These are phyloP conservation scores for Hydriomena furcata DNA, from an alignment of 2,888 invertebrate genomes.

Conservation along the genomic window DNA sequence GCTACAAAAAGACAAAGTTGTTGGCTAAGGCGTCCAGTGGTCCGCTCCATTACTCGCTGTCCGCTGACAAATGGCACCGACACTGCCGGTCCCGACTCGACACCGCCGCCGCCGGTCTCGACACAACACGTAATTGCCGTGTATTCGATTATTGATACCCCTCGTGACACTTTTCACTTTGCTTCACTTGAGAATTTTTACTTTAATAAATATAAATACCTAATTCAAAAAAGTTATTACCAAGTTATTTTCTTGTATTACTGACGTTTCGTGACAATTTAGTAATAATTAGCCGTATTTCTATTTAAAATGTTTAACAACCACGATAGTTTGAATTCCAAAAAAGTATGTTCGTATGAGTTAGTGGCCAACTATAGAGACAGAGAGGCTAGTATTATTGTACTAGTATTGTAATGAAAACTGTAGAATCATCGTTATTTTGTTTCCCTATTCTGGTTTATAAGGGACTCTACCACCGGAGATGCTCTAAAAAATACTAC, in stretches of 20 bases:
- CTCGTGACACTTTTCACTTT: conserved; percentile 2
- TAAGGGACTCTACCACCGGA: background rate
- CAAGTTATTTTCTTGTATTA: too few relatives aligned
- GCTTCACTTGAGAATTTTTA: too few relatives aligned
- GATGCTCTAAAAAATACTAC: background rate
- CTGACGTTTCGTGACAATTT: too few relatives aligned
- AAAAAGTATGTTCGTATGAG: too few relatives aligned
- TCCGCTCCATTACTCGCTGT: background rate
- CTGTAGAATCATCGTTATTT: background rate
- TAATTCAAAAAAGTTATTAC: too few relatives aligned
- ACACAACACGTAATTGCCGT: background rate
- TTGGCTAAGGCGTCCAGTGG: background rate
- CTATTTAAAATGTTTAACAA: too few relatives aligned
- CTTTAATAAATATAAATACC: too few relatives aligned
- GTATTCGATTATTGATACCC: background rate
- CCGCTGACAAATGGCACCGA: background rate
- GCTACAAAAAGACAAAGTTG: background rate
- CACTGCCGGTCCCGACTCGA: background rate
- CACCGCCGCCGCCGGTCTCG: background rate
- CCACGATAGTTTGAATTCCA: too few relatives aligned
- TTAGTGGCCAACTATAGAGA: too few relatives aligned
- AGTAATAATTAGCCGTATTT: too few relatives aligned
- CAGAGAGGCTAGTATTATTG: too few relatives aligned
- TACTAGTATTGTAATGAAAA: background rate
- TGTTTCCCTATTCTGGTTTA: background rate